Evolutionary conservation across 2,888 invertebrate genomes (phyloP).

Genomic region (Selenia dentaria): DNA sequence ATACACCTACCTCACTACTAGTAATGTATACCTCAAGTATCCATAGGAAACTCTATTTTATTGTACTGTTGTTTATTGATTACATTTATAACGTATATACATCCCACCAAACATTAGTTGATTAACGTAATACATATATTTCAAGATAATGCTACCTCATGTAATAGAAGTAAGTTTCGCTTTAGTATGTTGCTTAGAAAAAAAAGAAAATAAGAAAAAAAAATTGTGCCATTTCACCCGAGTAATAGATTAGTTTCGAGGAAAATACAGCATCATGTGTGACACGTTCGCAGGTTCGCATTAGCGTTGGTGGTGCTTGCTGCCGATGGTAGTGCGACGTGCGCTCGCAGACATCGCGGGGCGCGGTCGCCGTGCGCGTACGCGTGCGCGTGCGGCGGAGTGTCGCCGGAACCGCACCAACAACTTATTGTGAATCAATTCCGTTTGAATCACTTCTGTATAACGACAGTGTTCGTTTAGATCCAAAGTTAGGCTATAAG

Average conservation of each 20-base stretch:
- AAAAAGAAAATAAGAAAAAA: conserved; percentile 20
- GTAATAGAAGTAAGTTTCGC: conserved; percentile 42
- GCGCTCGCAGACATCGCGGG: too few species aligned
- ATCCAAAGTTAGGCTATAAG: conserved; percentile 35
- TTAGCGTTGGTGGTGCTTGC: too few species aligned
- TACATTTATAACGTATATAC: conserved; percentile 65
- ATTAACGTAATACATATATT: conserved; percentile 65
- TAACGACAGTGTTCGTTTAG: conserved; percentile 19
- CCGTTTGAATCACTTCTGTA: conserved; percentile 12
- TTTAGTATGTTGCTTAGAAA: conserved; percentile 47
- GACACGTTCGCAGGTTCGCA: too few species aligned
- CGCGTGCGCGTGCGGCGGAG: too few species aligned
- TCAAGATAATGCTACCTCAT: conserved; percentile 81
- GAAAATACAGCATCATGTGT: neutral
- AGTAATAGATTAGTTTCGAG: conserved; percentile 2
- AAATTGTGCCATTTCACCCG: conserved; percentile 40
- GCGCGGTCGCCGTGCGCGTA: too few species aligned
- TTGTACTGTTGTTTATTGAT: conserved; percentile 64
- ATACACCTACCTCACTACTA: too few species aligned
- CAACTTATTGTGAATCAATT: too few species aligned
- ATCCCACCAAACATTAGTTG: conserved; percentile 81
- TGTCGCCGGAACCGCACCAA: too few species aligned
- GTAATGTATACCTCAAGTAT: conserved; percentile 73
- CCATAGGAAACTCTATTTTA: conserved; percentile 65
- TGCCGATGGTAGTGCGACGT: too few species aligned